A percentile compares a stretch with the other conserved stretches of the same genome.
Conservation (phyloP, 2,888 invertebrate species). For the Cactoblastis cactorum region DNA sequence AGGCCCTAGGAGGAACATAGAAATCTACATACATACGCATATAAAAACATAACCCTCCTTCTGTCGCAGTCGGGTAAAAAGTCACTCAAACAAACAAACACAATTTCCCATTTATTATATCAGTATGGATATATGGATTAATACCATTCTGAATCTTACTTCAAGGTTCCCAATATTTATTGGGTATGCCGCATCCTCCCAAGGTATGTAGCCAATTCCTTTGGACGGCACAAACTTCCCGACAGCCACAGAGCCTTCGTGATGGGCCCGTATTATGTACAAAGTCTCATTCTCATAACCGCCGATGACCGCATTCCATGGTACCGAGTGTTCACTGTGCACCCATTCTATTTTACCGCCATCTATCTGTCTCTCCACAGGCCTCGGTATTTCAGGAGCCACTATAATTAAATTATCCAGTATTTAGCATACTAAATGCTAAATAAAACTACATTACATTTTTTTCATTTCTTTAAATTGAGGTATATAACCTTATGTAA, state of each 20-base stretch:
- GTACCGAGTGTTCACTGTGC: slow-evolving; percentile 79
- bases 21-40: no score
- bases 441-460: no score
- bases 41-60: no score
- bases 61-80: no score
- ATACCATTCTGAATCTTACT: no score
- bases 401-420: slow-evolving; percentile 29
- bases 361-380: slow-evolving; percentile 32
- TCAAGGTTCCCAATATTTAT: slow-evolving; percentile 68
- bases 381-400: slow-evolving; percentile 32
- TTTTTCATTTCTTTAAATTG: no score
- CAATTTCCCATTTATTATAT: no score
- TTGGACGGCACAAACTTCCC: slow-evolving; percentile 88
- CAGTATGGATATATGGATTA: no score
- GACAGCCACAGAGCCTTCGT: slow-evolving; percentile 87
- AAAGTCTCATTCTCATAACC: slow-evolving; percentile 82
- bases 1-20: no score
- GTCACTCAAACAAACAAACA: no score
- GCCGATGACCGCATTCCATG: slow-evolving; percentile 84
- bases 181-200: slow-evolving; percentile 86
- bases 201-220: slow-evolving; percentile 84
- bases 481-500: no score
- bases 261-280: slow-evolving; percentile 84
- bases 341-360: slow-evolving; percentile 82
- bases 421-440: neutral